Evolutionary conservation across 2,113 vertebrate species (phyloP), one percentile per base, ranked within the genome.

Genomic region (Carassius gibelio): DNA sequence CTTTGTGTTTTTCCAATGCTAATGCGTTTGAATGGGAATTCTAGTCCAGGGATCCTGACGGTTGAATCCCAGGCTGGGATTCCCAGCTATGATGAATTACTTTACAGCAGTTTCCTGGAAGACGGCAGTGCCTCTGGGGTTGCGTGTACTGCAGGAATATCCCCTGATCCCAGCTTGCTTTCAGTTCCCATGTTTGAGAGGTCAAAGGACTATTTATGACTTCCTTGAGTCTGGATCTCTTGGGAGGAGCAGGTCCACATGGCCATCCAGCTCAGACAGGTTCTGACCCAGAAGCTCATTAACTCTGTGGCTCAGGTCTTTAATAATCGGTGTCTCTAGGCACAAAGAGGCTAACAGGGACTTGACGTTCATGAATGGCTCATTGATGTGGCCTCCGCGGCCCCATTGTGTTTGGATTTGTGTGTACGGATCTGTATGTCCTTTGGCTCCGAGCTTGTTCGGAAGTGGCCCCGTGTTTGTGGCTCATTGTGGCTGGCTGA

Each of bases 131-230:
- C 80, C 80, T 52, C 62, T 26, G 48, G 80, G 80, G 80, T 69
- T 69, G 62, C 69, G 66, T 71, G 45, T 59, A 55, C 50, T 23
- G 50, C 81, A 5, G 59, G 68, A 83, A 83, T 83, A 42, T 83
- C 68, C 81, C 50, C 66, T 57, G 68, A 83, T 83, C 81, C 81
- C 81, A 59, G 81, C 68, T n/a, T 57, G 81, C 19, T 36, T 74
- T 59, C 52, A 83, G 81, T 83, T 83, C 81, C 81, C 81, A 83
- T 83, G 68, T 83, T 42, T 72, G 30, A 59, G 81, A 83, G 81
- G 81, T 83, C 34, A 72, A 83, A 82, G 30, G 50, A 72, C 81
- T 59, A 83, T 72, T 83, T 83, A 82, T 82, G 81, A 83, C 81
- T 83, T 74, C 66, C 68, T 59, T 72, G 50, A 83, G 34, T 59